Evolutionary conservation across 1,140 invertebrate genomes (phyloP), one percentile per base, ranked within the genome.

Genomic region (Eupristina koningsbergeri): DNA sequence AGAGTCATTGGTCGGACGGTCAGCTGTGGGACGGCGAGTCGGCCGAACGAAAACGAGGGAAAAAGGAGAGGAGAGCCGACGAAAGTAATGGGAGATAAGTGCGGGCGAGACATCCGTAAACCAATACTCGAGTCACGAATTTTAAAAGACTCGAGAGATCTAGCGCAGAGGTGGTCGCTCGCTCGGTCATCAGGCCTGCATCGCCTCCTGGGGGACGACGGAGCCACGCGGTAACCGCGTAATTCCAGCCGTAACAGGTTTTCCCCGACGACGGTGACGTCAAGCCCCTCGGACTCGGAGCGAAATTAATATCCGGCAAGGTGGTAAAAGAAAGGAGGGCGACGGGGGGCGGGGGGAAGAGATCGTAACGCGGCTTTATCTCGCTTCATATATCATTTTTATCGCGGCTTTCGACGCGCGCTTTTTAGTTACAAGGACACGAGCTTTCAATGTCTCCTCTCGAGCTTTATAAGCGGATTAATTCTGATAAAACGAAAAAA

Each of bases 371-470:
- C 79, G 31, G 34, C 26, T 73, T 80, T 80, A 73, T 80, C 79
- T 31, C 8, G 64, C 67, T 22, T 80, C 79, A 13, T 58, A 73
- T 34, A 74, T 81, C 50, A 74, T 73, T 80, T 80, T 80, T 80
- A 80, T 80, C 64, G 63, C 67, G 17, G n/a, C 19, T 50, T 50
- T 50, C 13, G 15, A 15, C 47, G 47, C 53, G 3, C 53, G 22
- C 53, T 6, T n/a, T n/a, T n/a, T 26, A 26, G 1, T 26, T 58
- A 19, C 53, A 26, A 58, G 53, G 53, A 58, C 5, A 6, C 3
- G 19, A 39, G 6, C 36, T 36, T 39, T 64, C 36, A 39, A 22
- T 39, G 19, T 39, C 36, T 15, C 67, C 41, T 9, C 31, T 29
- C 6, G 2, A 34, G 3, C 11, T 64, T 22, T 8, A 39, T 69